Evolutionary conservation across 2,113 vertebrate genomes (phyloP).

Genomic region (Urocolius indicus): DNA sequence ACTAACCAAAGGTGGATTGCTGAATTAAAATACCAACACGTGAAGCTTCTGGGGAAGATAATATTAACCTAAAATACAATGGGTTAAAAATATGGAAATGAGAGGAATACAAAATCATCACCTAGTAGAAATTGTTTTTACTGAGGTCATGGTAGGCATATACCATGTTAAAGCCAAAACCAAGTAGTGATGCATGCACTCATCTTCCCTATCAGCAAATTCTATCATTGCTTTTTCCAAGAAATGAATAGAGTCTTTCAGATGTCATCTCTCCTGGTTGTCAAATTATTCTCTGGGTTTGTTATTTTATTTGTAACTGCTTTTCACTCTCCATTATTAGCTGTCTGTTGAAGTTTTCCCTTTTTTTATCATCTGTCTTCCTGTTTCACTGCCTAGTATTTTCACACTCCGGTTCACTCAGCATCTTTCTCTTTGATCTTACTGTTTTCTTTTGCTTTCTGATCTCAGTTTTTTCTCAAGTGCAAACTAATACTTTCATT

Average conservation of each 20-base stretch:
- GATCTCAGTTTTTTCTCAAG: neutral
- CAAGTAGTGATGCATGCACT: too few species aligned
- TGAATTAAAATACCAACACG: neutral
- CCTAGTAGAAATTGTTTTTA: too few species aligned
- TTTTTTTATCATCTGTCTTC: neutral
- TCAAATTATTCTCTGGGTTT: neutral
- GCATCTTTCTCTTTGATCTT: neutral
- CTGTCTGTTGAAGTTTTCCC: neutral
- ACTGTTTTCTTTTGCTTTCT: neutral
- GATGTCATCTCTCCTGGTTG: neutral
- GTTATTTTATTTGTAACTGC: neutral
- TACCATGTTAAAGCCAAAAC: too few species aligned
- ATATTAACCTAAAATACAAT: neutral
- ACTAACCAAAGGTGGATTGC: neutral
- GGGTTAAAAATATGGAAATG: neutral
- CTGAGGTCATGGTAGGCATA: too few species aligned
- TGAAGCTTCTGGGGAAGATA: neutral
- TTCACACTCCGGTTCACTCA: neutral
- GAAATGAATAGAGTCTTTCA: neutral
- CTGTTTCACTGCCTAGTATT: neutral
- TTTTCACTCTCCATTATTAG: neutral
- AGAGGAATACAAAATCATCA: neutral
- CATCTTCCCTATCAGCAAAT: too few species aligned
- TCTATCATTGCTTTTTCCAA: too few species aligned
- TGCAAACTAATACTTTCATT: conserved; percentile 9